Base-by-base conservation (phyloP, 2,113 vertebrate species). In the Lontra canadensis region DNA sequence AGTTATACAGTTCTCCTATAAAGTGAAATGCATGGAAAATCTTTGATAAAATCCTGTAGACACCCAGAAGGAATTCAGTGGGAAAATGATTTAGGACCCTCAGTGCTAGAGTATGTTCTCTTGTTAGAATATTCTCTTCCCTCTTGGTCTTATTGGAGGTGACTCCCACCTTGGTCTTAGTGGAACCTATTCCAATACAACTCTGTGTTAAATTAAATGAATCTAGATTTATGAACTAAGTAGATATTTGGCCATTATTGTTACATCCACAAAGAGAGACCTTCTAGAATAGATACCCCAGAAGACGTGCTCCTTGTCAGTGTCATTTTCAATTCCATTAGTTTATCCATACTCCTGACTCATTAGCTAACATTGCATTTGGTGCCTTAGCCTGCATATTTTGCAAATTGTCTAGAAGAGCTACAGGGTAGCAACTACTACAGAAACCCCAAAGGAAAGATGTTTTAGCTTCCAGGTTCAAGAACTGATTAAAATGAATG, bases 151-250 rank as follows among this genome's bases (percentile, higher is more conserved):
- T 52, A 52, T 52, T 52, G 96, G 79, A 81, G n/a, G 88, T 61
- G 85, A 83, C 97, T 98, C 92, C 95, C 98, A 98, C 97, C 96
- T 97, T 97, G 95, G 97, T 97, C 98, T 98, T 97, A 97, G 4
- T 96, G 89, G 97, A 98, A 97, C 52, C 63, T 78, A 97, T n/a
- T 95, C 92, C 98, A 98, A 98, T 94, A 94, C 44, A 0, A 6
- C 97, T 97, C 73, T 89, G 74, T 97, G 97, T 90, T 97, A 97
- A 98, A 94, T 82, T 97, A 98, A 98, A 97, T 97, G 84, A 97
- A 88, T 97, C 95, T 95, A 98, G 96, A 98, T 98, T 98, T 98
- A 98, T 94, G 96, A 98, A 97, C 67, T 93, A 97, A 97, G 96
- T 95, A 98, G 98, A 98, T 88, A 97, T 97, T 98, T 98, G 96